Evolutionary conservation across 2,888 invertebrate genomes (phyloP).

Genomic region (Dolichomitus sp.): DNA sequence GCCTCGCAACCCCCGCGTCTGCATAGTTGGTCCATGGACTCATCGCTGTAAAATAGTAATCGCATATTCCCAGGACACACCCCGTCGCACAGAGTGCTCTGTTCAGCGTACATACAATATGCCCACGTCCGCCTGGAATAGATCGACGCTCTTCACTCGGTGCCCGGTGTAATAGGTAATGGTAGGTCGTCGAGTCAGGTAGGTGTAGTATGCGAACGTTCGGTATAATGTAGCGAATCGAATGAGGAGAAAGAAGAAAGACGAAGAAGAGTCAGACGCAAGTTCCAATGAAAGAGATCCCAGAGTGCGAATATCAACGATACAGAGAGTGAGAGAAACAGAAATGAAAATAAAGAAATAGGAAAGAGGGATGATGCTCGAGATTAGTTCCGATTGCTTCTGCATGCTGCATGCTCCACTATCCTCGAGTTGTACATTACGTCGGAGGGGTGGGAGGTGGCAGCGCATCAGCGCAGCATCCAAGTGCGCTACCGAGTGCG

Average conservation of each 20-base stretch:
- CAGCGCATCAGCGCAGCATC: constrained; percentile 46
- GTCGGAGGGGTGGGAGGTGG: constrained; percentile 71
- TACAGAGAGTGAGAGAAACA: constrained; percentile 35
- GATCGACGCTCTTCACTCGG: constrained; percentile 51
- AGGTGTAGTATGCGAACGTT: constrained; percentile 57
- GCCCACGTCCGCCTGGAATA: constrained; percentile 56
- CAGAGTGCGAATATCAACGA: constrained; percentile 36
- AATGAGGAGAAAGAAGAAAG: constrained; percentile 48
- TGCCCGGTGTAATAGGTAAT: constrained; percentile 66
- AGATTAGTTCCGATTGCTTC: constrained; percentile 84
- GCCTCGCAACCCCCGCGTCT: constrained; percentile 55
- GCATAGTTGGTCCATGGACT: constrained; percentile 52
- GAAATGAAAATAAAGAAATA: constrained; percentile 49
- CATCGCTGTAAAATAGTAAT: constrained; percentile 61
- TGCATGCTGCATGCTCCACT: constrained; percentile 50
- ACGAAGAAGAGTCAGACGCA: constrained; percentile 38
- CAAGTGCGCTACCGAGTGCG: constrained; percentile 36
- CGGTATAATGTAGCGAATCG: constrained; percentile 62
- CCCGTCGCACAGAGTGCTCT: constrained; percentile 44
- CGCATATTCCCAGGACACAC: constrained; percentile 65
- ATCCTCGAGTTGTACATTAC: constrained; percentile 72
- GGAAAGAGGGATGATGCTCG: constrained; percentile 73
- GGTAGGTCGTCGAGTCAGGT: constrained; percentile 67
- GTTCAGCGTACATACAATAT: constrained; percentile 37
- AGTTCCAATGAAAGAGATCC: constrained; percentile 12